Evolutionary conservation across 2,888 invertebrate species (phyloP), one percentile per base, ranked within the genome.

Genomic region (Cataglyphis cursor): DNA sequence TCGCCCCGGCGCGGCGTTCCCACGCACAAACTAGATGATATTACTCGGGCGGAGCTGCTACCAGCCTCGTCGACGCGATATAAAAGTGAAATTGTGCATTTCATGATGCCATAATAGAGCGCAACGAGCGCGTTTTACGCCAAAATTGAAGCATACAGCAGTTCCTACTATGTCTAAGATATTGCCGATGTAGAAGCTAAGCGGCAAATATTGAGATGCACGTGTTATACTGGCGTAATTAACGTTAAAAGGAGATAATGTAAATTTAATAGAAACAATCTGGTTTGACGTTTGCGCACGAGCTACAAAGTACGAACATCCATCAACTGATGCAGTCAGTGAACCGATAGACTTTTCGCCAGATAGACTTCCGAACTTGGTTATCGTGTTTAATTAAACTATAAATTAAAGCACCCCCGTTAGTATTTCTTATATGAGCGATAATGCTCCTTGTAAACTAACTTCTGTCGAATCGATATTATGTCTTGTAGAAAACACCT

Each of bases 371-470:
- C 35, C 57, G 21, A 72, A 80, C 78, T 80, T 72, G 12, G 72
- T 78, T 78, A 72, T 78, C 78, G 78, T 72, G 72, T 72, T 80
- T 80, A 80, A 80, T 80, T 80, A 80, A 80, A 80, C 72, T 80
- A 80, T 80, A 80, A 80, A 80, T 80, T 80, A 80, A 80, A 72
- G 78, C 78, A 31, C 57, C 28, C 41, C 70, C 70, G 70, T 70
- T 76, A 31, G 72, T 59, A 59, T 80, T 78, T 80, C 72, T 80
- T 80, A 59, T 78, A 72, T 78, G 72, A 59, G 44, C 72, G 70
- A 44, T 80, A 48, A 80, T 72, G 72, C 10, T 72, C 72, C 78
- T 80, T 59, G 57, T 64, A 35, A 70, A 78, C 41, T 59, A 72
- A 80, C 59, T 59, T 31, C 6, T 31, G 15, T 51, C n/a, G 51